Evolutionary conservation across 2,113 vertebrate species (phyloP).

Genomic region (Lampris megalopsis): DNA sequence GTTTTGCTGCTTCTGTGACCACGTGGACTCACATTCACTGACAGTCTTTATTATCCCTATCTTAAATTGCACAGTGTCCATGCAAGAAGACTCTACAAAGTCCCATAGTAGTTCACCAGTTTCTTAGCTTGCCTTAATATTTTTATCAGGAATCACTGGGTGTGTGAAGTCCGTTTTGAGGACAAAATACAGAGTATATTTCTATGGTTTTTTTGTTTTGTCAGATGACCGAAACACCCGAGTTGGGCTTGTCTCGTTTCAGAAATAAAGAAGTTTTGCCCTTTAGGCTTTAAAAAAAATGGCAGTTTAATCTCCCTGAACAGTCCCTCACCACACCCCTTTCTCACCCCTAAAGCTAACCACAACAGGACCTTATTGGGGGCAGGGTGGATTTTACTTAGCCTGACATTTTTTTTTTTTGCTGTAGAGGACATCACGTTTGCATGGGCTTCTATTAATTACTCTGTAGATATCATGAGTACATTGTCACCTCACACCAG

Average conservation of each 20-base stretch:
- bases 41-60: no score
- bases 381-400: neutral
- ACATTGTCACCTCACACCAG: neutral
- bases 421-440: neutral
- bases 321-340: constrained; percentile 38
- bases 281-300: constrained; percentile 9
- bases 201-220: no score
- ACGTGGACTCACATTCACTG: neutral
- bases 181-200: no score
- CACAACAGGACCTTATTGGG: neutral
- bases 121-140: no score
- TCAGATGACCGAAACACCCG: no score
- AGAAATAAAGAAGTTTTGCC: neutral
- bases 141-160: no score
- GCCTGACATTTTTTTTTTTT: neutral
- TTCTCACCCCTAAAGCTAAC: constrained; percentile 30
- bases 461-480: neutral
- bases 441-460: neutral
- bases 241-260: no score
- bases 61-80: no score
- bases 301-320: constrained; percentile 50
- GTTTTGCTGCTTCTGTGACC: neutral
- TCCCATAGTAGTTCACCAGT: no score
- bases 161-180: no score
- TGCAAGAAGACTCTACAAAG: no score